A percentile compares a stretch with the other conserved stretches of the same genome.
phyloP scores from a whole-genome alignment of 1,140 invertebrate genomes.

The Lucilia sericata region DNA sequence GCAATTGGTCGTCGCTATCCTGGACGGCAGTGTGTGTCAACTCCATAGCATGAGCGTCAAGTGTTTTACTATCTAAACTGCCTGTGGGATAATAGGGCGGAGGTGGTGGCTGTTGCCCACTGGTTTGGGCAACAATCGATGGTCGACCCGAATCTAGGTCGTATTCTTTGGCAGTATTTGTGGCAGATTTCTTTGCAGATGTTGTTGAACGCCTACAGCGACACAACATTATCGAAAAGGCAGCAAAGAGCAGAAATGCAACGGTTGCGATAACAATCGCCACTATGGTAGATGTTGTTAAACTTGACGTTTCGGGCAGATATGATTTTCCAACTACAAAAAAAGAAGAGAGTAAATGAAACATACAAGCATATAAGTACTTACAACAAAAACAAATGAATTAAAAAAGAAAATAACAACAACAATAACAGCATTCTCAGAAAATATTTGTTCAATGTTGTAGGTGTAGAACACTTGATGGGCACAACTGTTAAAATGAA shows the following conservation, averaged over 20 bases:
- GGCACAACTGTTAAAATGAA: not conserved
- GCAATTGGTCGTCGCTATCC: conserved; percentile 63
- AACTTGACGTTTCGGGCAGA: conserved; percentile 56
- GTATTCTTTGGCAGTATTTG: conserved; percentile 56
- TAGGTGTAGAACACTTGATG: not conserved
- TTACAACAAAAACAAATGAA: not conserved
- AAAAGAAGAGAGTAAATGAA: not conserved
- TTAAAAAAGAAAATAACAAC: not conserved
- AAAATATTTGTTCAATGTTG: not conserved
- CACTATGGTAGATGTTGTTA: conserved; percentile 62
- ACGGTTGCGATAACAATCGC: conserved; percentile 60
- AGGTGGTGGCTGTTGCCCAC: conserved; percentile 52
- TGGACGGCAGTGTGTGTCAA: conserved; percentile 62
- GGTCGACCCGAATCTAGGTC: conserved; percentile 59
- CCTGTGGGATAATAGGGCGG: conserved; percentile 63
- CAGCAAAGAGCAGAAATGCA: conserved; percentile 58
- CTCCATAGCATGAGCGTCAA: conserved; percentile 57
- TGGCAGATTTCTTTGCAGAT: conserved; percentile 44
- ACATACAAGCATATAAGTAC: conserved; percentile 11
- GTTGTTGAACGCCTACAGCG: conserved; percentile 57
- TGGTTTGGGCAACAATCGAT: conserved; percentile 52
- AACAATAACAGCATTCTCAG: not conserved
- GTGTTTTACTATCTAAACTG: conserved; percentile 60
- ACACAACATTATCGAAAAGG: conserved; percentile 58
- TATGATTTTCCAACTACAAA: conserved; percentile 63